Percentiles rank a stretch among this genome's conserved stretches.
Evolutionary conservation across 2,113 vertebrate species (phyloP).

Genomic region (Pundamilia nyererei): DNA sequence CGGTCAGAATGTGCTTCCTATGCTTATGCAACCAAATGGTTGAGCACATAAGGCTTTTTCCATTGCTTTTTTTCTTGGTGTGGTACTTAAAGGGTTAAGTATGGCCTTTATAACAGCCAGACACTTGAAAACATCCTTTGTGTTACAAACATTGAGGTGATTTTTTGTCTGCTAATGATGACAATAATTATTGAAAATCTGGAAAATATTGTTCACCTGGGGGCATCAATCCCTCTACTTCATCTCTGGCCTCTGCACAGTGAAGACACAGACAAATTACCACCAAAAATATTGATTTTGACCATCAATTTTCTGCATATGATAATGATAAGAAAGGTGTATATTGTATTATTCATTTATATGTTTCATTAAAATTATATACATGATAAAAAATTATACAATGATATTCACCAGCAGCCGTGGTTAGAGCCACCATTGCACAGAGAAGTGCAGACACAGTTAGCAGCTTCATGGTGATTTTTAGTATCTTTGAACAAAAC

Average conservation of each 20-base stretch:
- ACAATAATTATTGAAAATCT: background rate
- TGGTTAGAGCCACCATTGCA: background rate
- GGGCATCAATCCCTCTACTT: background rate
- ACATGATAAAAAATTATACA: background rate
- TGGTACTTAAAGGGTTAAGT: background rate
- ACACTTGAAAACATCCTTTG: background rate
- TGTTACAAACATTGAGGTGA: rapidly evolving
- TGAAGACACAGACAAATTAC: background rate
- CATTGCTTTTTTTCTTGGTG: background rate
- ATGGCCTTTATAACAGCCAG: background rate
- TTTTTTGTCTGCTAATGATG: background rate
- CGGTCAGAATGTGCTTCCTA: background rate
- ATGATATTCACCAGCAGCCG: background rate
- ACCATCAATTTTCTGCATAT: background rate
- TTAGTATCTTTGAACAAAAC: background rate
- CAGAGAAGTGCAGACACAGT: background rate
- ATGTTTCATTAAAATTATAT: background rate
- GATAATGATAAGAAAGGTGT: background rate
- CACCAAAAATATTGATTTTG: background rate
- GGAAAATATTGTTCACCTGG: background rate
- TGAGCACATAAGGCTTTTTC: background rate
- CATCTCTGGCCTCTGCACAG: background rate
- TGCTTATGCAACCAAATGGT: background rate
- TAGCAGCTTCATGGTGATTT: background rate
- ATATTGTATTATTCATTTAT: background rate